These are phyloP conservation scores for Meloidogyne chitwoodi DNA, from an alignment of 1,140 invertebrate species.

Conservation along the genomic window DNA sequence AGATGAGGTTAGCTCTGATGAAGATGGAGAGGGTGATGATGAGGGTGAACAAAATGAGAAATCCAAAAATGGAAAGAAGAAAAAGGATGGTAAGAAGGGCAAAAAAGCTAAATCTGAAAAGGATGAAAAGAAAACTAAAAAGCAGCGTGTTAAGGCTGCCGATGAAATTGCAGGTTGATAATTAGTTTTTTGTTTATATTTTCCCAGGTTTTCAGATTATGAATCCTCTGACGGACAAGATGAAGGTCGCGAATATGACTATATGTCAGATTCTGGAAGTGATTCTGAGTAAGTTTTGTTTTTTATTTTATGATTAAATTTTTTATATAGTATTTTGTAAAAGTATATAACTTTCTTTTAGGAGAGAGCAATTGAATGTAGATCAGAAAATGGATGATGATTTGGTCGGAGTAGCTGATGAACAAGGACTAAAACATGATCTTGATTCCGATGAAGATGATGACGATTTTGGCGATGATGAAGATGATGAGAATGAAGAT, in stretches of 20 bases:
- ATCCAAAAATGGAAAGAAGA: slow-evolving; percentile 7
- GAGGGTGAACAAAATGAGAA: slow-evolving; percentile 12
- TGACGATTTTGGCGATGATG: slow-evolving; percentile 36
- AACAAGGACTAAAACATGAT: slow-evolving; percentile 42
- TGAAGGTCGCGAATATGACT: slow-evolving; percentile 58
- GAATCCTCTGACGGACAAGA: slow-evolving; percentile 59
- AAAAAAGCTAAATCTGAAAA: slow-evolving; percentile 40
- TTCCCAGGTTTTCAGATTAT: slow-evolving; percentile 45
- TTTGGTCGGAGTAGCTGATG: slow-evolving; percentile 53
- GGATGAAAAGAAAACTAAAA: slow-evolving; percentile 41
- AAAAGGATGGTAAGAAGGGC: slow-evolving; percentile 30
- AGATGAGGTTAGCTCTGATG: slow-evolving; percentile 46
- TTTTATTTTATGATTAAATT: no score
- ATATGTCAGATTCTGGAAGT: slow-evolving; percentile 58
- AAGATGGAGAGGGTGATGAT: slow-evolving; percentile 48
- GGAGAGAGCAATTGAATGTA: slow-evolving; percentile 46
- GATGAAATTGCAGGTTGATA: slow-evolving; percentile 56
- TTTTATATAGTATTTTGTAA: no score
- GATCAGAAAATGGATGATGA: slow-evolving; percentile 57
- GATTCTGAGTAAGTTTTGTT: slow-evolving; percentile 51
- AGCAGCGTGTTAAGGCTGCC: slow-evolving; percentile 47
- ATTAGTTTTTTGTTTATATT: not conserved
- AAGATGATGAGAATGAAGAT: slow-evolving; percentile 43
- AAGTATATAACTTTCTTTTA: slow-evolving; percentile 31
- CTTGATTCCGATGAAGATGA: slow-evolving; percentile 29